Evolutionary conservation across 2,113 vertebrate species (phyloP), one percentile per base, ranked within the genome.

Genomic region (Tupaia chinensis): DNA sequence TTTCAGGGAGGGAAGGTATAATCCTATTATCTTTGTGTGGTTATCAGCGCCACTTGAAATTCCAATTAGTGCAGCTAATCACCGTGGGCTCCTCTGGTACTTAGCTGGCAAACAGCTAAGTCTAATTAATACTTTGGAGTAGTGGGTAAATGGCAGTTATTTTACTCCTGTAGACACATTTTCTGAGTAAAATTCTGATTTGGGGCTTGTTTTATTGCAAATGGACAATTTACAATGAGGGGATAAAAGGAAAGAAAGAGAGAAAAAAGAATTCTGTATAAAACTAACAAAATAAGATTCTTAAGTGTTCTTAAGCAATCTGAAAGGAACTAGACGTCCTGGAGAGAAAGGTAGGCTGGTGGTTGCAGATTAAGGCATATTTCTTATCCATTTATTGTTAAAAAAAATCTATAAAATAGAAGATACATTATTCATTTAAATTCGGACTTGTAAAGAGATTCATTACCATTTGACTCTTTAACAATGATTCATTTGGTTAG

Each of bases 41-140:
- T 96, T 96, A 97, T 97, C 96, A 98, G 97, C 53, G 5, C 94
- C 83, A 96, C 93, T 97, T 96, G 97, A 96, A 98, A 97, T 97
- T 97, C 97, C 96, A 98, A 97, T 97, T 97, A 97, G 91, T 79
- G 58, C 53, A 93, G 94, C 96, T 98, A 98, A 98, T 97, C 96
- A 94, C 94, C 68, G 10, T 84, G 72, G 79, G 89, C 44, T 92
- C 87, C 96, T 95, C 88, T 94, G 94, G 94, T 94, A 95, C 91
- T 96, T 93, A 92, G 95, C 97, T 95, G 93, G 93, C 93, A 96
- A 97, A 97, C 76, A 96, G 96, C 95, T 94, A 93, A 93, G 92
- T 95, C 96, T 98, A 96, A 97, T 97, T 96, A 97, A 97, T 96
- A 97, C 87, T 97, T 96, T 92, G 96, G 91, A 97, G 81, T 95